Evolutionary conservation across 2,888 invertebrate species (phyloP), one percentile per base, ranked within the genome.

Genomic region (Clusia tigrina): DNA sequence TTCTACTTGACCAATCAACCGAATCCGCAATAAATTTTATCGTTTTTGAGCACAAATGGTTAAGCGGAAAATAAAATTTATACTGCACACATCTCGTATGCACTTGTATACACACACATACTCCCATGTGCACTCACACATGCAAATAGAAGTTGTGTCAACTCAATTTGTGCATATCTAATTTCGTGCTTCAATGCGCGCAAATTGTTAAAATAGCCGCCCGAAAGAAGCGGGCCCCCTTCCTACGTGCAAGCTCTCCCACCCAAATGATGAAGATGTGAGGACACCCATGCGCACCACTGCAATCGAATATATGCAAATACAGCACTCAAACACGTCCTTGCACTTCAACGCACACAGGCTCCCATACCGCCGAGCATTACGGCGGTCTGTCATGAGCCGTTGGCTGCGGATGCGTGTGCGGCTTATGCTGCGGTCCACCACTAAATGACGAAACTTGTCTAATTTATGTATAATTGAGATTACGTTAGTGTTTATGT

Each of bases 151-250:
- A n/a, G n/a, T n/a, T n/a, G 63, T 64, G 65, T 68, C 65, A 66
- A 67, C 65, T 65, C 69, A 71, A 71, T 71, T 70, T 68, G 66
- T 61, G 68, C 67, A 66, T 64, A 68, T 70, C 71, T 71, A 73
- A 73, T 73, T 71, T 71, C 69, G 69, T 63, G 70, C 60, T 67
- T 70, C 60, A 66, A 53, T 67, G 62, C 67, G 48, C 20, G 22
- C 48, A 48, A 48, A 48, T 48, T 20, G 48, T 48, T 15, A 18
- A 48, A 48, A 18, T 52, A 55, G 18, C 10, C 20, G 17, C 54
- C 59, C 37, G 25, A 54, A 48, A 22, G 22, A 52, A 3, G 52
- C 52, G 23, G 22, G 9, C 52, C 18, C 32, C 6, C 18, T 22
- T 9, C 48, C 20, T 37, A 37, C 23, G 32, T n/a, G 20, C 38